phyloP scores from a whole-genome alignment of 2,113 vertebrate species.

The Orientallactaga bullata region DNA sequence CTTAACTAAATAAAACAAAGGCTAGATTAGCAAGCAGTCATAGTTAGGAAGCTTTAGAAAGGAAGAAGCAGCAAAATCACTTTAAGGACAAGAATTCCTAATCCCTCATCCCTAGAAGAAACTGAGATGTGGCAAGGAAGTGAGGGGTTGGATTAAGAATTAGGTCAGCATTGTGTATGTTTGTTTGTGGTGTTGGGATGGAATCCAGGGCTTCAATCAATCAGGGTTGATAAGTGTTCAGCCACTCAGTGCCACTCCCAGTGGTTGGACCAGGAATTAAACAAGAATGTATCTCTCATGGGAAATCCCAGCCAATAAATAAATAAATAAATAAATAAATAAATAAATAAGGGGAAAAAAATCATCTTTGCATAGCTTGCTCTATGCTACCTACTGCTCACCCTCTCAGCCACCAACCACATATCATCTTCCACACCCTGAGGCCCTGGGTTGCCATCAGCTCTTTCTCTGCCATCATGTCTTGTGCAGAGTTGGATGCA shows the following conservation, averaged over 20 bases:
- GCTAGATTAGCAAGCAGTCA: not conserved
- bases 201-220: not conserved
- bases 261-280: not conserved
- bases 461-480: not conserved
- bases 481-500: not conserved
- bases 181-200: not conserved
- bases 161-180: not conserved
- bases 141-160: not conserved
- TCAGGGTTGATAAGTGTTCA: not conserved
- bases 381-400: fast-evolving
- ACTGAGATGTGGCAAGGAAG: not conserved
- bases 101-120: not conserved
- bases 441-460: not conserved
- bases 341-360: too few species aligned
- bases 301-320: not conserved
- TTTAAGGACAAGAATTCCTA: not conserved
- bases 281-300: not conserved
- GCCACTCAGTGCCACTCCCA: not conserved
- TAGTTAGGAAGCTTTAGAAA: not conserved
- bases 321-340: too few species aligned
- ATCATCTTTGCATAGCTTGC: not conserved
- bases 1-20: not conserved
- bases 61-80: not conserved
- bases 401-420: not conserved
- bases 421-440: not conserved